A percentile compares a stretch with the other conserved stretches of the same genome.
Evolutionary conservation across 2,113 vertebrate genomes (phyloP).

Genomic region (Sprattus sprattus): DNA sequence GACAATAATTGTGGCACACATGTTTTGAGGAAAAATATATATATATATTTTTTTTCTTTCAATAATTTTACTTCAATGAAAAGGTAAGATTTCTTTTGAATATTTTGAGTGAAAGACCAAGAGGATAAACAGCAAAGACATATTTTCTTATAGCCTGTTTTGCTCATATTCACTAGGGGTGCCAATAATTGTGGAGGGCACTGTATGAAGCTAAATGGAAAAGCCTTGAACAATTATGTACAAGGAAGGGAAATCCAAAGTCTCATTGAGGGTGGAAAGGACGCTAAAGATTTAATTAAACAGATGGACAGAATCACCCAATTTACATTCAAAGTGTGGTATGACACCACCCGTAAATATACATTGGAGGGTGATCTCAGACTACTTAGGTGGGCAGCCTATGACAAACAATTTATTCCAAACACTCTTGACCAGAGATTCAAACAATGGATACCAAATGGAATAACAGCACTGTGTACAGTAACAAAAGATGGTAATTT

Average conservation of each 20-base stretch:
- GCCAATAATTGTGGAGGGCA: too few relatives aligned
- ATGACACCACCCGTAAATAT: neutral
- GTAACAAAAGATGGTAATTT: neutral
- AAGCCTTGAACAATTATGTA: neutral
- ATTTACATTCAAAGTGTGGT: neutral
- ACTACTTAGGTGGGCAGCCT: neutral
- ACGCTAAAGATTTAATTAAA: neutral
- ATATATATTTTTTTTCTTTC: too few relatives aligned
- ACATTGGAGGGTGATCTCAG: neutral
- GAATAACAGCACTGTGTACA: constrained; percentile 13
- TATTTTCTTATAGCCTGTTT: too few relatives aligned
- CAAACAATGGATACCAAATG: neutral
- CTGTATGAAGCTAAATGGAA: constrained; percentile 4
- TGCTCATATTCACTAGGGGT: too few relatives aligned
- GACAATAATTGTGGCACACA: too few relatives aligned
- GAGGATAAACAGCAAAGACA: too few relatives aligned
- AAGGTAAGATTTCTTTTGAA: too few relatives aligned
- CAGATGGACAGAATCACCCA: neutral
- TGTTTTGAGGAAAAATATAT: too few relatives aligned
- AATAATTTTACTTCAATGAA: too few relatives aligned
- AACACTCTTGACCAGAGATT: constrained; percentile 14
- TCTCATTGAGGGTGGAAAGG: neutral
- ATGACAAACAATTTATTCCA: constrained; percentile 21
- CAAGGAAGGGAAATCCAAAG: neutral
- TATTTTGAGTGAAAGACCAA: too few relatives aligned